Evolutionary conservation across 1,140 invertebrate species (phyloP).

Genomic region (Calephelis virginiensis): DNA sequence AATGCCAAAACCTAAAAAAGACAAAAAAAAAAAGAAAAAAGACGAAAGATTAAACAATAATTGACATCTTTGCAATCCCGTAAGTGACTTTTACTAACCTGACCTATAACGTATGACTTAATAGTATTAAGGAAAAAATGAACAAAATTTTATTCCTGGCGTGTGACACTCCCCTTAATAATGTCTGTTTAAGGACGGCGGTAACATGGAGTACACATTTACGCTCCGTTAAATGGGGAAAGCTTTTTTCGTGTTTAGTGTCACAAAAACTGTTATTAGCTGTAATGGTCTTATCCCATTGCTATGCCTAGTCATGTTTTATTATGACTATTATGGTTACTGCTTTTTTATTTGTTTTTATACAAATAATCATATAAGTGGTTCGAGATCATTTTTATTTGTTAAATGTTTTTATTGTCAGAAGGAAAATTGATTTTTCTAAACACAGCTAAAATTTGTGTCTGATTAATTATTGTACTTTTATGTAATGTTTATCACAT

Average conservation of each 20-base stretch:
- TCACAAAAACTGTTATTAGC: conserved; percentile 77
- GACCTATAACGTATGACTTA: conserved; percentile 58
- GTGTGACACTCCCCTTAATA: conserved; percentile 68
- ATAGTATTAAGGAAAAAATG: conserved; percentile 69
- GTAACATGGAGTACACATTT: conserved; percentile 75
- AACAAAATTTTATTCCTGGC: conserved; percentile 73
- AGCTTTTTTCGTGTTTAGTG: conserved; percentile 78
- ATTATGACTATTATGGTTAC: conserved; percentile 17
- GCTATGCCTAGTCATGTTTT: conserved; percentile 11
- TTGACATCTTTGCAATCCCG: no score
- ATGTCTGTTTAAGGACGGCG: conserved; percentile 74
- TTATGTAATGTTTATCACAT: no score
- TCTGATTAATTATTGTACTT: no score
- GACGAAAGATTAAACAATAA: no score
- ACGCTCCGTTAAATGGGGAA: conserved; percentile 75
- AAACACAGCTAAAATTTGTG: no score
- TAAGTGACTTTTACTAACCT: conserved; percentile 42
- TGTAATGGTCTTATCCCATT: conserved; percentile 51
- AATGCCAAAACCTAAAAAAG: no score
- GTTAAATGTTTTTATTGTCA: no score
- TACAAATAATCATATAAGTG: neutral
- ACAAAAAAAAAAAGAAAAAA: no score
- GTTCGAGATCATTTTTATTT: no score
- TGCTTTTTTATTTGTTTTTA: conserved; percentile 1
- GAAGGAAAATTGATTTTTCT: no score